These are phyloP conservation scores for Mactromeris polynyma DNA, from an alignment of 2,888 invertebrate genomes.

Conservation along the genomic window DNA sequence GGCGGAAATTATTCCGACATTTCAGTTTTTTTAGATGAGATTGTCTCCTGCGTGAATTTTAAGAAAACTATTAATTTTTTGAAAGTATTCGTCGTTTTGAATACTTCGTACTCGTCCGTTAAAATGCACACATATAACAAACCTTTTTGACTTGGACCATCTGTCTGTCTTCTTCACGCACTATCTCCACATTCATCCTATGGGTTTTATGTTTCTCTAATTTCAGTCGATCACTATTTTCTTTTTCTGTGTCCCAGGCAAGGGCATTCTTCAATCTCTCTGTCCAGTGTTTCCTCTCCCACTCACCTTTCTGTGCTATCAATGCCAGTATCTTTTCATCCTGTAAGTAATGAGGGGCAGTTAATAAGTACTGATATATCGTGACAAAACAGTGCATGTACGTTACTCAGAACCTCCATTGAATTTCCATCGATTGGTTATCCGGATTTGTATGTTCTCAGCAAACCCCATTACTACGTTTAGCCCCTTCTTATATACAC, in stretches of 20 bases:
- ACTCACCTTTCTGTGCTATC: constrained; percentile 79
- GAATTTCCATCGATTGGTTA: no score
- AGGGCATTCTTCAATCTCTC: constrained; percentile 72
- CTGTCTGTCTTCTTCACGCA: constrained; percentile 63
- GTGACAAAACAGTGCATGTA: no score
- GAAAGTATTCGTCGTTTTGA: not conserved
- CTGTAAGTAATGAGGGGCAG: constrained; percentile 30
- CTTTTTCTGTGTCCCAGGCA: constrained; percentile 78
- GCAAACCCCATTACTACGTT: no score
- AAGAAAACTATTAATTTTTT: no score
- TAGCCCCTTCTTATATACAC: no score
- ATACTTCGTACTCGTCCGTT: not conserved
- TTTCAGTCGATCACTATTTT: constrained; percentile 73
- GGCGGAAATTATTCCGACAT: no score
- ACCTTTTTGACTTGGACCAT: constrained; percentile 58
- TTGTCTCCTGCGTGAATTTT: no score
- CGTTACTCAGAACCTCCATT: no score
- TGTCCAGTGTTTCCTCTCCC: constrained; percentile 74
- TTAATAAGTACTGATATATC: no score
- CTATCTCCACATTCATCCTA: constrained; percentile 45
- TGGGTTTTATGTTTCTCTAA: constrained; percentile 71
- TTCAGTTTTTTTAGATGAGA: no score
- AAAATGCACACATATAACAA: not conserved
- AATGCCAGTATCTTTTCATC: constrained; percentile 83
- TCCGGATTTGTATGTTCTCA: no score